Percentiles rank a stretch among this genome's conserved stretches.
These are phyloP conservation scores for Pica pica DNA, from an alignment of 2,113 vertebrate species.

Conservation along the genomic window DNA sequence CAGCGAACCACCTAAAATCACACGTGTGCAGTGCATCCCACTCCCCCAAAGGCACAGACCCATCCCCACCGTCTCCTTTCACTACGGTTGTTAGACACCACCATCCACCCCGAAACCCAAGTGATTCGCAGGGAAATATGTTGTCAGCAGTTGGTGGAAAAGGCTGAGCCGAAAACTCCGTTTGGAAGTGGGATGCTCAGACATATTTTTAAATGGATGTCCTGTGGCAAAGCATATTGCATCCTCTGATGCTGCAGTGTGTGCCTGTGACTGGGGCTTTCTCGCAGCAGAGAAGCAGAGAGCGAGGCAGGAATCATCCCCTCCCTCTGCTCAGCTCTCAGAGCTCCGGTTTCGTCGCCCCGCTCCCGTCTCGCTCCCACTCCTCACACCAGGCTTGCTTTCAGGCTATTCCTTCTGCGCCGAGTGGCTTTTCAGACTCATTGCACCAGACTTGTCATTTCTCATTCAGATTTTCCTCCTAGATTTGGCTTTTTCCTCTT, in stretches of 20 bases:
- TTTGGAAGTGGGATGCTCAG: conserved; percentile 23
- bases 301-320: not conserved
- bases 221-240: conserved; percentile 51
- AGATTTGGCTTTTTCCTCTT: conserved; percentile 30
- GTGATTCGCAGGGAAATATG: not conserved
- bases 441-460: conserved; percentile 50
- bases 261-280: not conserved
- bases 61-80: not conserved
- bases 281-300: not conserved
- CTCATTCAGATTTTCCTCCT: conserved; percentile 48
- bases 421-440: conserved; percentile 17
- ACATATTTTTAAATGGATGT: conserved; percentile 25
- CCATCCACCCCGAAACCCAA: not conserved
- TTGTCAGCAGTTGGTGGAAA: conserved; percentile 3
- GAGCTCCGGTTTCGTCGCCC: not conserved
- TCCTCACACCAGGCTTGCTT: conserved; percentile 36
- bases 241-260: conserved; percentile 4
- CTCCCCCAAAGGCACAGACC: not conserved
- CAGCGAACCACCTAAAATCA: not conserved
- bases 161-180: conserved; percentile 2
- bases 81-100: not conserved
- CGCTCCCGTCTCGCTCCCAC: not conserved
- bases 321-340: not conserved
- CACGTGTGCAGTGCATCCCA: fast-evolving
- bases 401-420: conserved; percentile 32